These are phyloP conservation scores for Desmophyllum pertusum DNA, from an alignment of 92 coral and sea anemone species.

Conservation along the genomic window DNA sequence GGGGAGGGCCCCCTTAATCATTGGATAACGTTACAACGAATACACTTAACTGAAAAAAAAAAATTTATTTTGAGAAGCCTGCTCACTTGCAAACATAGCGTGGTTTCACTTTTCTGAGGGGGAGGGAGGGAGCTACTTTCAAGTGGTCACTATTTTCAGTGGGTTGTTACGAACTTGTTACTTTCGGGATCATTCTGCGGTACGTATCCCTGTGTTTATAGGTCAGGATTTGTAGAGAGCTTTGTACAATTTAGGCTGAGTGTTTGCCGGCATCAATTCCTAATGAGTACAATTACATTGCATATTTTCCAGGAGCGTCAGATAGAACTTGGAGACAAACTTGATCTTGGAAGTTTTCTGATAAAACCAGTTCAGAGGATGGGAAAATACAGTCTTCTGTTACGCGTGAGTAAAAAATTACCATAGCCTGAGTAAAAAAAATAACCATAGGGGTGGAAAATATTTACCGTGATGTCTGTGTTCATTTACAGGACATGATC, in stretches of 20 bases:
- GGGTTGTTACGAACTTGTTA: too few relatives aligned
- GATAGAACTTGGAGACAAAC: slow-evolving; percentile 92
- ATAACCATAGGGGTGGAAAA: not conserved
- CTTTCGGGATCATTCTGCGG: too few relatives aligned
- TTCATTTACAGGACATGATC: slow-evolving; percentile 85
- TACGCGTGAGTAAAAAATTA: slow-evolving; percentile 66
- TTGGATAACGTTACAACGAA: too few relatives aligned
- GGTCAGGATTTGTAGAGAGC: not conserved
- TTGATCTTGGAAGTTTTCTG: slow-evolving; percentile 95
- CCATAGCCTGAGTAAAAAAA: not conserved
- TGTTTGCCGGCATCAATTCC: not conserved
- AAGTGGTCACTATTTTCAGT: too few relatives aligned
- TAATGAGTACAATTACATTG: not conserved
- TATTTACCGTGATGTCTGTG: not conserved
- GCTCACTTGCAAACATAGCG: too few relatives aligned
- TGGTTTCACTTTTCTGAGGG: too few relatives aligned
- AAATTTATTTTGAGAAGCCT: too few relatives aligned
- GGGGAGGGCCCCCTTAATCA: too few relatives aligned
- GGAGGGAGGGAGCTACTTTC: too few relatives aligned
- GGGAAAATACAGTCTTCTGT: slow-evolving; percentile 91
- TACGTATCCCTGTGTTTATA: not conserved
- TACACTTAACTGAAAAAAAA: too few relatives aligned
- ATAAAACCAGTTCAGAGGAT: slow-evolving; percentile 98
- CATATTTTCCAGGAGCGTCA: slow-evolving; percentile 74
- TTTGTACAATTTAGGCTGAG: not conserved